These are phyloP conservation scores for Pocota personata DNA, from an alignment of 2,888 invertebrate genomes.

Conservation along the genomic window DNA sequence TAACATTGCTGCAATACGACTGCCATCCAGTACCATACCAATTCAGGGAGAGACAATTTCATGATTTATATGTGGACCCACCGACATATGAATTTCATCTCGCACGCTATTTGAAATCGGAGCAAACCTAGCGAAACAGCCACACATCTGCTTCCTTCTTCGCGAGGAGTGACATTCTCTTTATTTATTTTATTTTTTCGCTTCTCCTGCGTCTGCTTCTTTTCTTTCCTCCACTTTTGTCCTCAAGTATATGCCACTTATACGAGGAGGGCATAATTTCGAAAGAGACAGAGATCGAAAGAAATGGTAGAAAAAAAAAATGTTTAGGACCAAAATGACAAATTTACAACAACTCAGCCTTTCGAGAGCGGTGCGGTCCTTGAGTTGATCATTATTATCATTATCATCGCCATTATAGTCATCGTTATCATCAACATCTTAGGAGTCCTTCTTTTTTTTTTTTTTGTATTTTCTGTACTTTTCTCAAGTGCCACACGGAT, in stretches of 20 bases:
- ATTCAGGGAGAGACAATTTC: conserved; percentile 57
- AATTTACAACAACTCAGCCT: conserved; percentile 66
- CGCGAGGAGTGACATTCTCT: conserved; percentile 65
- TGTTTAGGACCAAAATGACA: conserved; percentile 65
- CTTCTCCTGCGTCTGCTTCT: neutral
- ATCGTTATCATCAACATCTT: conserved; percentile 68
- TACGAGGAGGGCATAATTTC: conserved; percentile 33
- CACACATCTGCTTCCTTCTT: conserved; percentile 70
- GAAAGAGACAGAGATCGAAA: conserved; percentile 5
- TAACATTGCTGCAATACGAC: conserved; percentile 25
- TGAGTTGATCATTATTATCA: conserved; percentile 71
- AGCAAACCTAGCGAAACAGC: conserved; percentile 59
- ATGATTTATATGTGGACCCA: conserved; percentile 58
- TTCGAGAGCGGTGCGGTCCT: conserved; percentile 43
- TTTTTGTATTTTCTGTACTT: too few species aligned
- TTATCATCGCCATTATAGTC: conserved; percentile 68
- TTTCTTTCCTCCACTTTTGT: conserved; percentile 13
- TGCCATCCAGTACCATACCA: neutral
- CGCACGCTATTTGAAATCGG: conserved; percentile 62
- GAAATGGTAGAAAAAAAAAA: neutral
- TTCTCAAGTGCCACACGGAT: conserved; percentile 63
- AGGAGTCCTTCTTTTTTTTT: conserved; percentile 10
- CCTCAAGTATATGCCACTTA: conserved; percentile 52
- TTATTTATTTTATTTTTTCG: conserved; percentile 5
- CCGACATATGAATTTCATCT: conserved; percentile 69